Evolutionary conservation across 2,888 invertebrate species (phyloP).

Genomic region (Baccha elongata): DNA sequence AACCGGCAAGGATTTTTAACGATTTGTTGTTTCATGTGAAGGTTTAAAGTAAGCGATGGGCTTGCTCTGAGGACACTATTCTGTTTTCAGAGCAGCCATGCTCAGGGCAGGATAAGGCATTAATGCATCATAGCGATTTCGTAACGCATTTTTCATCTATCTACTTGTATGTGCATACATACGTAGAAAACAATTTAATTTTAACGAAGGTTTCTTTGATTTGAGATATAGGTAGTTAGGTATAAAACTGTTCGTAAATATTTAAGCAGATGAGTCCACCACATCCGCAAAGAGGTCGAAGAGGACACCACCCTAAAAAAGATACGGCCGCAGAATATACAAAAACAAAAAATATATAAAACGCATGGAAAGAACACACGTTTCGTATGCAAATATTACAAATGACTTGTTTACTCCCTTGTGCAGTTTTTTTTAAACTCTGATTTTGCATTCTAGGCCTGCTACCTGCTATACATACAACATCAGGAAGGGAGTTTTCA

Average conservation of each 20-base stretch:
- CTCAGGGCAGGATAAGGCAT: neutral
- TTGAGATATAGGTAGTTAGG: neutral
- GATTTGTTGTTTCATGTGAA: neutral
- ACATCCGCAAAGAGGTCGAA: neutral
- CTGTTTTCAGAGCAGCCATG: neutral
- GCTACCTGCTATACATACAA: neutral
- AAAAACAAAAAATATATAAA: neutral
- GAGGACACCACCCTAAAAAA: neutral
- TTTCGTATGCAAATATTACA: conserved; percentile 63
- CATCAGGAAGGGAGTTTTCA: neutral
- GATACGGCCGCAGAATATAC: neutral
- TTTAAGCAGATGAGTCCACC: conserved; percentile 19
- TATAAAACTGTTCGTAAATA: conserved; percentile 3
- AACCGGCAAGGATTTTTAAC: neutral
- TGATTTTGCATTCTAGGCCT: neutral
- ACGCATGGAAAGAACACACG: conserved; percentile 52
- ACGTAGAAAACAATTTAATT: neutral
- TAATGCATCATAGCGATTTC: conserved; percentile 18
- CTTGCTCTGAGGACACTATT: conserved; percentile 11
- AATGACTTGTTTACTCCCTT: conserved; percentile 56
- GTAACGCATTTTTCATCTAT: conserved; percentile 10
- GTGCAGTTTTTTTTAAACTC: conserved; percentile 14
- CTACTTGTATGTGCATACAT: neutral
- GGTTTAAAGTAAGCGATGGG: conserved; percentile 5
- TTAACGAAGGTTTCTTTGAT: neutral